A percentile compares a stretch with the other conserved stretches of the same genome.
These are phyloP conservation scores for Trypoxylon attenuatum DNA, from an alignment of 2,888 invertebrate species.

Conservation along the genomic window DNA sequence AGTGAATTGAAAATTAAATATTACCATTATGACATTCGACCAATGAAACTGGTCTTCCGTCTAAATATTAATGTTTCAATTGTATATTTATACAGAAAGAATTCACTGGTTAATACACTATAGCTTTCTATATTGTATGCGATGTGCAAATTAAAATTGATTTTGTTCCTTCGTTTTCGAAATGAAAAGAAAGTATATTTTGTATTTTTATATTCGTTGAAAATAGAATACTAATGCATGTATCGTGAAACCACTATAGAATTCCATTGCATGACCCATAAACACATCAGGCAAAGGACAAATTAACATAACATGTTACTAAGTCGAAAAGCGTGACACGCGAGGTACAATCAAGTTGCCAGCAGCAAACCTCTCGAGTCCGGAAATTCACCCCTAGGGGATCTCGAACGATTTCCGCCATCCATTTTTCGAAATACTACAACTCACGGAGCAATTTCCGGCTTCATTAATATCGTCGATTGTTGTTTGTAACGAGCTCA, in stretches of 20 bases:
- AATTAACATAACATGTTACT: constrained; percentile 56
- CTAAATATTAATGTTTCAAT: too few species aligned
- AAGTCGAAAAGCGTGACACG: constrained; percentile 50
- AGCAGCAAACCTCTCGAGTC: too few species aligned
- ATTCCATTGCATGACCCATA: constrained; percentile 42
- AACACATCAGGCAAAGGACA: constrained; percentile 45
- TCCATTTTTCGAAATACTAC: neutral
- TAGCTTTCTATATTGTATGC: too few species aligned
- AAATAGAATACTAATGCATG: neutral
- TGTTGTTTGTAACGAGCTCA: neutral
- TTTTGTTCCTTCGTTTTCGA: too few species aligned
- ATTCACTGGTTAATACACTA: too few species aligned
- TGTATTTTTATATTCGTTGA: too few species aligned
- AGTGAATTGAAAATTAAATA: too few species aligned
- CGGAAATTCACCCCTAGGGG: constrained; percentile 9
- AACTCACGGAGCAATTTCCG: constrained; percentile 4
- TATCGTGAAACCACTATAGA: constrained; percentile 24
- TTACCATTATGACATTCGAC: too few species aligned
- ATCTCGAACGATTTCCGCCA: constrained; percentile 4
- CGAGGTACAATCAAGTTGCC: constrained; percentile 30
- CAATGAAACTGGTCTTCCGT: too few species aligned
- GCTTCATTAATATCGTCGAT: neutral
- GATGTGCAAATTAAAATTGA: too few species aligned
- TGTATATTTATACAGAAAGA: too few species aligned
- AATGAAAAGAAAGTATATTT: too few species aligned